A percentile compares a stretch with the other conserved stretches of the same genome.
These are phyloP conservation scores for Drosophila guanche DNA, from an alignment of 1,140 invertebrate genomes.

Conservation along the genomic window DNA sequence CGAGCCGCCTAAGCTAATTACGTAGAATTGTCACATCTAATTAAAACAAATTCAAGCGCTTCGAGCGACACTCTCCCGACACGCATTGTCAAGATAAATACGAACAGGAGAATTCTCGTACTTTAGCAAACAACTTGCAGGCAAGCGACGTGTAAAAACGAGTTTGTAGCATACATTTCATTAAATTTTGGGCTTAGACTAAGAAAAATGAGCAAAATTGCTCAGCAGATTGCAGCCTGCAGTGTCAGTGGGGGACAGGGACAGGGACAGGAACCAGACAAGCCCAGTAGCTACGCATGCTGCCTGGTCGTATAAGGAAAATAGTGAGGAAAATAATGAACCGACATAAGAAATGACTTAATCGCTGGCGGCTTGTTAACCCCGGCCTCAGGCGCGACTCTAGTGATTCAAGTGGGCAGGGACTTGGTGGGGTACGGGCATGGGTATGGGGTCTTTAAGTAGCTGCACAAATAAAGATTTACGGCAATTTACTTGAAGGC, in stretches of 20 bases:
- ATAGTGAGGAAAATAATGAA: constrained; percentile 62
- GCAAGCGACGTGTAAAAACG: constrained; percentile 49
- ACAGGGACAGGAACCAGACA: constrained; percentile 2
- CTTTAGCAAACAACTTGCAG: constrained; percentile 62
- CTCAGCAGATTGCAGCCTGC: constrained; percentile 20
- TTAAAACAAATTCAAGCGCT: constrained; percentile 71
- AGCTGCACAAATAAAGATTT: constrained; percentile 81
- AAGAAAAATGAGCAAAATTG: constrained; percentile 54
- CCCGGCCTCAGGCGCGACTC: constrained; percentile 40
- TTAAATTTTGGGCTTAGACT: constrained; percentile 74
- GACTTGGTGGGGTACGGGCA: background rate
- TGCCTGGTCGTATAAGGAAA: constrained; percentile 21
- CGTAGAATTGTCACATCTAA: constrained; percentile 78
- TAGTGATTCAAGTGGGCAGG: constrained; percentile 9
- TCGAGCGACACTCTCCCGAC: constrained; percentile 29
- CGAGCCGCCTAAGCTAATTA: constrained; percentile 70
- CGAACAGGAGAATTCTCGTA: constrained; percentile 30
- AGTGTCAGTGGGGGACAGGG: background rate
- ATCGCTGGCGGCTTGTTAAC: constrained; percentile 80
- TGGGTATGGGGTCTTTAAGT: constrained; percentile 57
- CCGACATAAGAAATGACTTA: constrained; percentile 79
- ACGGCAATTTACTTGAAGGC: constrained; percentile 75
- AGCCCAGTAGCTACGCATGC: constrained; percentile 52
- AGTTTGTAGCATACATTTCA: constrained; percentile 43
- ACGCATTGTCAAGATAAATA: constrained; percentile 72